Evolutionary conservation across 2,888 invertebrate genomes (phyloP).

Genomic region (Ectobius pallidus): DNA sequence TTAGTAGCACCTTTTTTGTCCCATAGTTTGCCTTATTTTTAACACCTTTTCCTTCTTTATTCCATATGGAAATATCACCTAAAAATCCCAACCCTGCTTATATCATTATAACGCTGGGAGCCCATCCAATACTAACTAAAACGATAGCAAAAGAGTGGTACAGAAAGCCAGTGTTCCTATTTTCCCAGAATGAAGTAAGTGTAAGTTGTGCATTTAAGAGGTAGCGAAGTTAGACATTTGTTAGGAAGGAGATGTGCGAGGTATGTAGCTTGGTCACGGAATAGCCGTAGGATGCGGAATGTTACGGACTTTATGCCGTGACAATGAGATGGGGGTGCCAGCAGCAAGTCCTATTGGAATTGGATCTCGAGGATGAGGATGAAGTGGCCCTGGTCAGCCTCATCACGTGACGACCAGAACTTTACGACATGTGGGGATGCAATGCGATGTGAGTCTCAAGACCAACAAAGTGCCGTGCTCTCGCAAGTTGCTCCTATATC

Average conservation of each 20-base stretch:
- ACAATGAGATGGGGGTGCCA: conserved; percentile 34
- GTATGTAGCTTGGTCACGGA: conserved; percentile 33
- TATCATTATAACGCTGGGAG: too few species aligned
- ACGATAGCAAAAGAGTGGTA: too few species aligned
- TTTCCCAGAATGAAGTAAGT: too few species aligned
- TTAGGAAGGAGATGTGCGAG: not conserved
- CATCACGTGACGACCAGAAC: conserved; percentile 34
- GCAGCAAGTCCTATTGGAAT: conserved; percentile 29
- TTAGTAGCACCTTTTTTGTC: too few species aligned
- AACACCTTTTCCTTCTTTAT: too few species aligned
- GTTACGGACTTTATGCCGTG: conserved; percentile 38
- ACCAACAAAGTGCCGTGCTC: not conserved
- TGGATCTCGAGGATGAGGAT: conserved; percentile 32
- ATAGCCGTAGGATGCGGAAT: conserved; percentile 11
- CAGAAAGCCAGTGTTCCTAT: too few species aligned
- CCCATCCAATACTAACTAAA: too few species aligned
- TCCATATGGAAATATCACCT: too few species aligned
- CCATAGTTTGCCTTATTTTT: too few species aligned
- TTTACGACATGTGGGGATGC: conserved; percentile 35
- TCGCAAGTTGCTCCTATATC: not conserved
- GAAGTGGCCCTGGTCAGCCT: conserved; percentile 9
- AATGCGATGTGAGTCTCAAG: not conserved
- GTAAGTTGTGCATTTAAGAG: too few species aligned
- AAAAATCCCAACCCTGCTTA: too few species aligned
- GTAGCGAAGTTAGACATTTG: not conserved